A percentile compares a stretch with the other conserved stretches of the same genome.
Conservation (phyloP, 2,113 vertebrate genomes). For the Tachuris rubrigastra region DNA sequence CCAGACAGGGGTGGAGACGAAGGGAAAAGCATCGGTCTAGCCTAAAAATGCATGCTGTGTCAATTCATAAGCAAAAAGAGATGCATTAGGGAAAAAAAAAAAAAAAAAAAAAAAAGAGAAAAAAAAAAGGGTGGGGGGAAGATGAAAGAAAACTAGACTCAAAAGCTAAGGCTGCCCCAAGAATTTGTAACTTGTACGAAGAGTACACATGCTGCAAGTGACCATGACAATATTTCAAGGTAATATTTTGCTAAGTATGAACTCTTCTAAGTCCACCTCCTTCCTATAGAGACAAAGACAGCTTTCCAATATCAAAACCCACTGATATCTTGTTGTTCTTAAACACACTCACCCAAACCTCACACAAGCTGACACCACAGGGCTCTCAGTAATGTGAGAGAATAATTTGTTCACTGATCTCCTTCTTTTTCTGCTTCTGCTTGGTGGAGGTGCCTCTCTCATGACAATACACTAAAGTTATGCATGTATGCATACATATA, state of each 20-base stretch:
- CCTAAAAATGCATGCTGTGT: conserved; percentile 63
- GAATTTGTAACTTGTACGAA: not conserved
- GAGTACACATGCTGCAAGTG: not conserved
- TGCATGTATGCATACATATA: not conserved
- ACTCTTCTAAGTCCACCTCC: not conserved
- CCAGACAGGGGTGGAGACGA: conserved; percentile 75
- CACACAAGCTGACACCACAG: not conserved
- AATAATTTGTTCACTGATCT: not conserved
- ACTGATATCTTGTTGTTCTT: not conserved
- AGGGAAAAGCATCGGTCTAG: conserved; percentile 53
- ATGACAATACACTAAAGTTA: not conserved
- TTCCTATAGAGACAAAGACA: not conserved
- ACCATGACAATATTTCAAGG: not conserved
- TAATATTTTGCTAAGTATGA: not conserved
- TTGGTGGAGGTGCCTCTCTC: not conserved
- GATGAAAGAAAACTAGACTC: not conserved
- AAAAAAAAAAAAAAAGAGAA: fast-evolving
- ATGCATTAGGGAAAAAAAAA: not conserved
- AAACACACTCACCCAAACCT: not conserved
- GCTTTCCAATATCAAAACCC: not conserved
- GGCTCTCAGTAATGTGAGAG: not conserved
- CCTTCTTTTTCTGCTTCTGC: not conserved
- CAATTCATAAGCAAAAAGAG: conserved; percentile 49
- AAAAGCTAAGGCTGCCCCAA: conserved; percentile 1
- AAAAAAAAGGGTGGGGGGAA: not conserved